Evolutionary conservation across 1,140 invertebrate genomes (phyloP).

Genomic region (Drosophila busckii): DNA sequence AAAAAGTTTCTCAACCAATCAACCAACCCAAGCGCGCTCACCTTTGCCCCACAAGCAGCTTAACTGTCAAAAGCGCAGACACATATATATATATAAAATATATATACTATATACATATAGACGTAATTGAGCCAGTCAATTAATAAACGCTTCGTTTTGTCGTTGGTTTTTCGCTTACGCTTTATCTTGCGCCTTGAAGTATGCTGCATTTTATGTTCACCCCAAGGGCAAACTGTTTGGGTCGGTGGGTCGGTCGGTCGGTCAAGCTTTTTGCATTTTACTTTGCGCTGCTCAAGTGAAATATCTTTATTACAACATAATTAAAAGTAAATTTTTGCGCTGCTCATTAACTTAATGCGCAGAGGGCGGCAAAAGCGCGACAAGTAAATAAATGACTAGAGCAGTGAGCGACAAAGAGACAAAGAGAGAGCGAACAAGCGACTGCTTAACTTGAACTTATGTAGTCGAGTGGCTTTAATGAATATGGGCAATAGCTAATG

Average conservation of each 20-base stretch:
- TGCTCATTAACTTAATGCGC: slow-evolving; percentile 55
- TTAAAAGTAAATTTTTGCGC: slow-evolving; percentile 46
- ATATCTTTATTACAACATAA: slow-evolving; percentile 56
- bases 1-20: too few relatives aligned
- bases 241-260: too few relatives aligned
- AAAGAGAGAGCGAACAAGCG: neutral
- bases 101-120: slow-evolving; percentile 10
- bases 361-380: slow-evolving; percentile 20
- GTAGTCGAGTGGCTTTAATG: too few relatives aligned
- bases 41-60: neutral
- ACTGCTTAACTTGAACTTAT: too few relatives aligned
- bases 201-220: slow-evolving; percentile 43
- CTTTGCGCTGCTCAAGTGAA: slow-evolving; percentile 15
- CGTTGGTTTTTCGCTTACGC: slow-evolving; percentile 12
- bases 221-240: too few relatives aligned
- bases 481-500: too few relatives aligned
- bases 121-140: slow-evolving; percentile 57
- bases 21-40: too few relatives aligned
- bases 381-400: neutral
- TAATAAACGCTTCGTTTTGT: slow-evolving; percentile 47
- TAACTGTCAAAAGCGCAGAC: too few relatives aligned
- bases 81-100: neutral
- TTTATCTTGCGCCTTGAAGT: slow-evolving; percentile 28
- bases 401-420: neutral
- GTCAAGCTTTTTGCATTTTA: slow-evolving; percentile 17